phyloP scores from a whole-genome alignment of 2,797 vertebrate genomes.

The Prunella strophiata region DNA sequence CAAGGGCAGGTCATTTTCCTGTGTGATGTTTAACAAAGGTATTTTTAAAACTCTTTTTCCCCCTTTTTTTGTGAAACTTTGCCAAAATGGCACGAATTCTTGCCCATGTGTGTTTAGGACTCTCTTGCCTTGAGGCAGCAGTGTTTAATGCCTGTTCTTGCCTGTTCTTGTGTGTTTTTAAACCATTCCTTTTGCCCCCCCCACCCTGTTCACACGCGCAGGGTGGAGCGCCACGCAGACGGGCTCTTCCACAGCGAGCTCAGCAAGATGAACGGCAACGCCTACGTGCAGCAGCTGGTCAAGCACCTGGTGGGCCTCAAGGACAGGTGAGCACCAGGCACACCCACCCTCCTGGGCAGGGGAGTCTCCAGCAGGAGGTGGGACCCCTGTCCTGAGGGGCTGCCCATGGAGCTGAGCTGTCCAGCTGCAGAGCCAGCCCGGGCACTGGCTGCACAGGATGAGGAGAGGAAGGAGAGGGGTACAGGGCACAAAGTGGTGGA shows the following conservation, averaged over 20 bases:
- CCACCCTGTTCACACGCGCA: background rate
- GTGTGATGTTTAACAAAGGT: background rate
- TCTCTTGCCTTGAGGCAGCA: background rate
- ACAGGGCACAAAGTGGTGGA: background rate
- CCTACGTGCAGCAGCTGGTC: conserved; percentile 64
- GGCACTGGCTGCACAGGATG: background rate
- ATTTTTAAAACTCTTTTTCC: background rate
- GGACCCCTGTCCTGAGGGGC: background rate
- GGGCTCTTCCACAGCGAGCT: conserved; percentile 76
- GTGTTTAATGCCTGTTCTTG: background rate
- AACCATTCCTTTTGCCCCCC: background rate
- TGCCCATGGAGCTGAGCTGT: background rate
- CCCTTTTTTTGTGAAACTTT: background rate
- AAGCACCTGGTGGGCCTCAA: conserved; percentile 68
- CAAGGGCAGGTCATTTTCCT: background rate
- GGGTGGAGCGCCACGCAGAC: conserved; percentile 65
- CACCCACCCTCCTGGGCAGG: background rate
- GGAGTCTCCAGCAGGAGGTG: fast-evolving
- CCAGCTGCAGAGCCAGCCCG: background rate
- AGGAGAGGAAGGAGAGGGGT: background rate
- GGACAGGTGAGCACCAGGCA: conserved; percentile 34
- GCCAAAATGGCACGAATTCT: background rate
- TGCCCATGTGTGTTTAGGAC: background rate
- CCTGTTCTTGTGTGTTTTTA: background rate
- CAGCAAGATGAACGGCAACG: conserved; percentile 72